Evolutionary conservation across 2,888 invertebrate genomes (phyloP).

Genomic region (Lysandra bellargus): DNA sequence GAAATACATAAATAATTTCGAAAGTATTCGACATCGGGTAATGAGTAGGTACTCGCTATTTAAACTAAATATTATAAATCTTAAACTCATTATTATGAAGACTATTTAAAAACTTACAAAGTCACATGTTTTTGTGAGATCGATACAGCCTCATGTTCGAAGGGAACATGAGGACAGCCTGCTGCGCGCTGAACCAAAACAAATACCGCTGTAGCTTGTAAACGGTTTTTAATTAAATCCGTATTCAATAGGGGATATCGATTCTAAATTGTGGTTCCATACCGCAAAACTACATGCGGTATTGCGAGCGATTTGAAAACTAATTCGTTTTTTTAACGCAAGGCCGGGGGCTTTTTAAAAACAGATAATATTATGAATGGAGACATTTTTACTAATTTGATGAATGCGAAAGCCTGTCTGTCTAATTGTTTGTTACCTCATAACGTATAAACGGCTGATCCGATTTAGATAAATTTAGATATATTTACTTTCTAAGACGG

Average conservation of each 20-base stretch:
- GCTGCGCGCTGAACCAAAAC: not conserved
- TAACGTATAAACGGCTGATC: too few relatives aligned
- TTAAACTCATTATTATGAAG: too few relatives aligned
- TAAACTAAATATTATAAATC: too few relatives aligned
- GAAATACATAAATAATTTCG: too few relatives aligned
- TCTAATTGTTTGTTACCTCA: too few relatives aligned
- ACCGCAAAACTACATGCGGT: not conserved
- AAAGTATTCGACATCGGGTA: too few relatives aligned
- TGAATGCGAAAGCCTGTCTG: too few relatives aligned
- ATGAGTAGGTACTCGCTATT: too few relatives aligned
- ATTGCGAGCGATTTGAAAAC: not conserved
- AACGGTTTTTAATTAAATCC: conserved; percentile 18
- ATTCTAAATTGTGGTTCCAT: conserved; percentile 11
- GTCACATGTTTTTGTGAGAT: not conserved
- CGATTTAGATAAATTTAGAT: too few relatives aligned
- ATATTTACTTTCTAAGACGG: too few relatives aligned
- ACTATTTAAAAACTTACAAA: not conserved
- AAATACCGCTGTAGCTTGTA: conserved; percentile 2
- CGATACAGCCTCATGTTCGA: not conserved
- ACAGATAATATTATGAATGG: not conserved
- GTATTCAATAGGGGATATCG: not conserved
- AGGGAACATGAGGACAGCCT: not conserved
- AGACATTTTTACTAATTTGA: too few relatives aligned
- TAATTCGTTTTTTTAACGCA: not conserved
- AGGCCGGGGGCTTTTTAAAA: not conserved